Conservation (phyloP, 2,888 invertebrate species). For the Xestia sexstrigata region DNA sequence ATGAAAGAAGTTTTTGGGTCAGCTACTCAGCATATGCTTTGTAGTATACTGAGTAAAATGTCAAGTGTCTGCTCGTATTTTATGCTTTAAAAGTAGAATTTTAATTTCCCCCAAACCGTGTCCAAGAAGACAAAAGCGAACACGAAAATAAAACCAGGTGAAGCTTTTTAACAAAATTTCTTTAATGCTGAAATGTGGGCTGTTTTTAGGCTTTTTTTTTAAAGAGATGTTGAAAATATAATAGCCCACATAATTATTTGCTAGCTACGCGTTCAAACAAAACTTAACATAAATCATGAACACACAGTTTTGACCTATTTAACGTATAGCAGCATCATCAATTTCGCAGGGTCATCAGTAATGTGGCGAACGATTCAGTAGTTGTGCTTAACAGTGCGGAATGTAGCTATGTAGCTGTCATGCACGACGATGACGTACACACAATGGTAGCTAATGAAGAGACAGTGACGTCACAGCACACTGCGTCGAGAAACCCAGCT, state of each 20-base stretch:
- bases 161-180: slow-evolving; percentile 9
- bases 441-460: slow-evolving; percentile 54
- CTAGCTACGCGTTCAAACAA: not conserved
- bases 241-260: slow-evolving; percentile 13
- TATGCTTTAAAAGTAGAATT: slow-evolving; percentile 19
- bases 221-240: not conserved
- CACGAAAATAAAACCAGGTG: slow-evolving; percentile 23
- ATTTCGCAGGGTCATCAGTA: slow-evolving; percentile 28
- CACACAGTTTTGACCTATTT: slow-evolving; percentile 45
- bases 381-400: slow-evolving; percentile 29
- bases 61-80: slow-evolving; percentile 7
- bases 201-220: not conserved
- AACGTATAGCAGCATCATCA: slow-evolving; percentile 19
- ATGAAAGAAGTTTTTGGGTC: slow-evolving; percentile 36
- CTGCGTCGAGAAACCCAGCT: slow-evolving; percentile 25
- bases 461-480: slow-evolving; percentile 36
- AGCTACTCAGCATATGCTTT: slow-evolving; percentile 12
- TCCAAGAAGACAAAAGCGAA: slow-evolving; percentile 16
- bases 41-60: slow-evolving; percentile 10
- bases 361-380: slow-evolving; percentile 53
- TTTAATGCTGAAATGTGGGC: not conserved
- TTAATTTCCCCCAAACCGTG: not conserved
- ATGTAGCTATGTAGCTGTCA: slow-evolving; percentile 29
- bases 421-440: slow-evolving; percentile 33
- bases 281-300: slow-evolving; percentile 37